Evolutionary conservation across 2,113 vertebrate genomes (phyloP), one percentile per base, ranked within the genome.

Genomic region (Ailurus styani): DNA sequence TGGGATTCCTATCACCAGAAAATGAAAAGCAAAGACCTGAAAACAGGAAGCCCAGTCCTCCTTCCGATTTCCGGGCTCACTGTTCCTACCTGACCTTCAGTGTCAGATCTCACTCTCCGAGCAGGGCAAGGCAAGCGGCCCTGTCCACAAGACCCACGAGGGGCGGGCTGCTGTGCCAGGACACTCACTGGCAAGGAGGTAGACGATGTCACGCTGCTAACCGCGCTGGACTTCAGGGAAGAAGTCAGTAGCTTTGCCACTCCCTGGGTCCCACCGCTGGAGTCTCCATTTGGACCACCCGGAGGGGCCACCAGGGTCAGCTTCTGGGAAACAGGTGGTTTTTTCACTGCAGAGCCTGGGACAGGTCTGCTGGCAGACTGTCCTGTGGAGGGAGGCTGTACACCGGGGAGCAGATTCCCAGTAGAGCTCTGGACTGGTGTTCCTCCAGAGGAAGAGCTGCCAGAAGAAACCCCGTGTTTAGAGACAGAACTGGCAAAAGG

Each of bases 181-280:
- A 47, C 60, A 98, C 99, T 99, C 98, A 99, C 99, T 97, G 99
- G 98, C 97, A 99, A 98, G 95, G 98, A 98, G 93, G 99, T 98
- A 97, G 99, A 98, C 52, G 99, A 98, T 25, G 98, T 70, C 0
- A 98, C 75, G 97, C 98, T 98, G 98, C 98, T 99, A 70, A 98
- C 99, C 52, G 97, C 97, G 15, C 98, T 95, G 27, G 99, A 98
- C 90, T 99, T 99, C 55, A 99, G 98, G 68, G 99, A 99, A 34
- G 99, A 99, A n/a, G 99, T 99, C 96, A 99, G 90, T 90, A 99
- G 52, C 94, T 99, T 99, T 90, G 99, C 99, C 89, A 99, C 99
- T 0, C 99, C 99, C 97, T 99, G 99, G 7, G 99, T 99, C 75
- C 99, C 99, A 68, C 98, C 98, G 0, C 99, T 97, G 23, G 99